Conservation (phyloP, 2,888 invertebrate species). For the Sinopyrophorus schimmeli region DNA sequence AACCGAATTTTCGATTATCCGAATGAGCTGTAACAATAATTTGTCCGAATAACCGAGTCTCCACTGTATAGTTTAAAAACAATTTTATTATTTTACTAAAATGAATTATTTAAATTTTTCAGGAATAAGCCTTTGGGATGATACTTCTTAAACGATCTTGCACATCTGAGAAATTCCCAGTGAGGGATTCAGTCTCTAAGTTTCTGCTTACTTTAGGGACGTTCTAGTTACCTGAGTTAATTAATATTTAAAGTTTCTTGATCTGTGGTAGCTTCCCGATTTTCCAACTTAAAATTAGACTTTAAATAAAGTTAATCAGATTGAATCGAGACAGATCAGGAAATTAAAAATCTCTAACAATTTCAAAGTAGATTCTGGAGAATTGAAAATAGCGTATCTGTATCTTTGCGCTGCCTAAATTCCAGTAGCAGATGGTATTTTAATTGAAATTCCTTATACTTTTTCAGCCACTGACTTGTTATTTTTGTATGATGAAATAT, state of each 20-base stretch:
- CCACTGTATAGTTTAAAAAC: no score
- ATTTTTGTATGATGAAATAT: slow-evolving; percentile 19
- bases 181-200: no score
- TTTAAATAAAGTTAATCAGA: slow-evolving; percentile 24
- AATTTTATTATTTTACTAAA: no score
- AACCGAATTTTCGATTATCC: no score
- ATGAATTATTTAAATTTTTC: no score
- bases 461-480: slow-evolving; percentile 11
- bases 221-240: no score
- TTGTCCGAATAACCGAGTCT: no score
- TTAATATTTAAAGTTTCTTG: not conserved
- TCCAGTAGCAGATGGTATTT: slow-evolving; percentile 28
- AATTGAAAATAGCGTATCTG: slow-evolving; percentile 22
- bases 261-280: not conserved
- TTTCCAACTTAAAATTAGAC: slow-evolving; percentile 14
- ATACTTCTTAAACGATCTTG: no score
- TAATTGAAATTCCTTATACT: slow-evolving; percentile 30
- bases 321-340: slow-evolving; percentile 20
- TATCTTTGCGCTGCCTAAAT: slow-evolving; percentile 19
- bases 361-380: slow-evolving; percentile 17
- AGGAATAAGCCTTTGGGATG: no score
- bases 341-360: slow-evolving; percentile 25
- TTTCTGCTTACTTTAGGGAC: no score
- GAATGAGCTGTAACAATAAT: no score
- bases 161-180: no score